phyloP scores from a whole-genome alignment of 2,888 invertebrate genomes.

The Ornithoptera priamus region DNA sequence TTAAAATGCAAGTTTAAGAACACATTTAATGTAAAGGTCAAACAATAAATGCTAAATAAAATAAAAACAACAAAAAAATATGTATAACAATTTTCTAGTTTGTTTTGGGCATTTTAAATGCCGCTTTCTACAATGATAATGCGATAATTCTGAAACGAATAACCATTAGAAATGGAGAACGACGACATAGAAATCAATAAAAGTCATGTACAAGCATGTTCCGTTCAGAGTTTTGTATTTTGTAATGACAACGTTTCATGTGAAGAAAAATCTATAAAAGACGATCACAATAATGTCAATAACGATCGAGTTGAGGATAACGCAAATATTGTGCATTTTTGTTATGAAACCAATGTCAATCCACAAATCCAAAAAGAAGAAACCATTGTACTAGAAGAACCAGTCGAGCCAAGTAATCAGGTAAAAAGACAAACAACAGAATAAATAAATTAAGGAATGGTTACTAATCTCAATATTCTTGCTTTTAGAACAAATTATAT shows the following conservation, averaged over 20 bases:
- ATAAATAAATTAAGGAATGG: neutral
- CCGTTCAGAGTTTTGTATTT: conserved; percentile 10
- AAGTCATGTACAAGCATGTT: neutral
- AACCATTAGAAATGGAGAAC: conserved; percentile 10
- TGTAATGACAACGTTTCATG: neutral
- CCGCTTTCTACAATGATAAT: neutral
- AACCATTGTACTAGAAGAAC: neutral
- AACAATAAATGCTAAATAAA: neutral
- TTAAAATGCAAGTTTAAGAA: neutral
- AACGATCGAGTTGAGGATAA: neutral
- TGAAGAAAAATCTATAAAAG: conserved; percentile 12
- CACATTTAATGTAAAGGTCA: neutral
- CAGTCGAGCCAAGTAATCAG: conserved; percentile 3
- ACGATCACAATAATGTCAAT: conserved; percentile 4
- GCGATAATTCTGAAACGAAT: neutral
- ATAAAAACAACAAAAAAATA: neutral
- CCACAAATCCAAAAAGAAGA: neutral
- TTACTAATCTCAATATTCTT: neutral
- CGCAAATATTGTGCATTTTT: neutral
- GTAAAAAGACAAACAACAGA: neutral
- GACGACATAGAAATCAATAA: neutral
- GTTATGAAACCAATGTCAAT: neutral
- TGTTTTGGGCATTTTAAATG: neutral
- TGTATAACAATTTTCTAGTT: conserved; percentile 6
- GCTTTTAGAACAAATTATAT: conserved; percentile 33